These are phyloP conservation scores for Allobates femoralis DNA, from an alignment of 2,797 vertebrate genomes.

Conservation along the genomic window DNA sequence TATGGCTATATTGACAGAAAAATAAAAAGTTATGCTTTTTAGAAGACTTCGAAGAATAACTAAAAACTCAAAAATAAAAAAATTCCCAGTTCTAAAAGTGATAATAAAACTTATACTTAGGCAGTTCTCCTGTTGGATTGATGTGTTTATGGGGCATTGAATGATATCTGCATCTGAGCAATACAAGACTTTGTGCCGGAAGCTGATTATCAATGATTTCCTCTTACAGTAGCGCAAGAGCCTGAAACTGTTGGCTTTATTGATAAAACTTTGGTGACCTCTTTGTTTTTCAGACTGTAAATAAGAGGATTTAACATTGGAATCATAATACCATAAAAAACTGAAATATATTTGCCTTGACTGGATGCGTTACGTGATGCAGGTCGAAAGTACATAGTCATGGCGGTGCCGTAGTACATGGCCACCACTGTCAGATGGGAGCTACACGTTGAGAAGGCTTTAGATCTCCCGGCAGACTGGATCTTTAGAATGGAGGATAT, in stretches of 20 bases:
- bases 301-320: conserved; percentile 70
- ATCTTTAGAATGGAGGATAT: conserved; percentile 57
- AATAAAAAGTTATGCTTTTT: no score
- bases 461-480: conserved; percentile 46
- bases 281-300: conserved; percentile 69
- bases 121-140: no score
- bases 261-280: conserved; percentile 57
- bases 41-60: no score
- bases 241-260: neutral
- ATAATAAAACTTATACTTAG: no score
- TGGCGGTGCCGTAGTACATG: conserved; percentile 65
- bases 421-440: conserved; percentile 64
- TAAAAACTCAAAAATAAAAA: no score
- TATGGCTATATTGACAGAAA: no score
- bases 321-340: conserved; percentile 60
- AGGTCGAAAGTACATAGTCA: conserved; percentile 57
- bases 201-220: neutral
- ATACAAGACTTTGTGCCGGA: no score
- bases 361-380: neutral
- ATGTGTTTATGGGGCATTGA: neutral
- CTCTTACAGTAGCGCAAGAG: neutral
- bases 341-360: neutral
- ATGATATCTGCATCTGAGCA: neutral
- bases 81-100: no score
- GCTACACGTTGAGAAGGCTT: conserved; percentile 67